A percentile compares a stretch with the other conserved stretches of the same genome.
Conservation (phyloP, 2,113 vertebrate species). For the Nannospalax galili region DNA sequence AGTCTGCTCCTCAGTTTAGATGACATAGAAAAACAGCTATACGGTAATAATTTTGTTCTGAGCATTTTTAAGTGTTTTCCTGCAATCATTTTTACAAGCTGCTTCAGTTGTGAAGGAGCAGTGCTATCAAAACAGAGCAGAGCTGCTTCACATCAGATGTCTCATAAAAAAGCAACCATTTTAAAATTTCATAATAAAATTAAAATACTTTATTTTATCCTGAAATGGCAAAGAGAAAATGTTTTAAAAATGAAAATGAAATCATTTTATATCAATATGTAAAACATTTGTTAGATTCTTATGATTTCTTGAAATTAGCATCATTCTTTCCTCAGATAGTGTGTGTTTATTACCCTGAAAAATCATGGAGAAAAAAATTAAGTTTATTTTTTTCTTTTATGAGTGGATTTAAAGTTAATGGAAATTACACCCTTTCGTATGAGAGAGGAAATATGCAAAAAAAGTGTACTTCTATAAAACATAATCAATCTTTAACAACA, state of each 20-base stretch:
- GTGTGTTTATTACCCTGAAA: constrained; percentile 71
- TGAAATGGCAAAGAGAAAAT: constrained; percentile 24
- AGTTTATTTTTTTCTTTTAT: constrained; percentile 72
- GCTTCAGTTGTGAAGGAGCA: constrained; percentile 76
- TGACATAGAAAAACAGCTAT: constrained; percentile 62
- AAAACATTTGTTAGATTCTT: constrained; percentile 73
- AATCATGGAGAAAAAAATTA: constrained; percentile 68
- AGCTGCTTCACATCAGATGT: constrained; percentile 70
- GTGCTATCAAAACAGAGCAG: constrained; percentile 68
- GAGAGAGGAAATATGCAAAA: constrained; percentile 49
- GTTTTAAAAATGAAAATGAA: constrained; percentile 57
- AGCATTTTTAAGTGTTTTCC: constrained; percentile 76
- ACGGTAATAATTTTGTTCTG: constrained; percentile 60
- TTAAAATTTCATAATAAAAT: constrained; percentile 77
- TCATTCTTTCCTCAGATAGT: constrained; percentile 60
- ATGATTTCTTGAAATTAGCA: constrained; percentile 67
- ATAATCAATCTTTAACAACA: constrained; percentile 59
- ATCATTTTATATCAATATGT: constrained; percentile 65
- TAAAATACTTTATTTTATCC: constrained; percentile 68
- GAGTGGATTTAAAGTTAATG: constrained; percentile 72
- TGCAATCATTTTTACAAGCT: constrained; percentile 74
- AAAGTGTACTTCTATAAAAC: constrained; percentile 66
- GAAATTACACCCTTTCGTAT: constrained; percentile 61
- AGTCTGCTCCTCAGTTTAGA: constrained; percentile 61
- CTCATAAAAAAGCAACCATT: constrained; percentile 77